phyloP scores from a whole-genome alignment of 2,888 invertebrate genomes.

The Antheraea assamensis region DNA sequence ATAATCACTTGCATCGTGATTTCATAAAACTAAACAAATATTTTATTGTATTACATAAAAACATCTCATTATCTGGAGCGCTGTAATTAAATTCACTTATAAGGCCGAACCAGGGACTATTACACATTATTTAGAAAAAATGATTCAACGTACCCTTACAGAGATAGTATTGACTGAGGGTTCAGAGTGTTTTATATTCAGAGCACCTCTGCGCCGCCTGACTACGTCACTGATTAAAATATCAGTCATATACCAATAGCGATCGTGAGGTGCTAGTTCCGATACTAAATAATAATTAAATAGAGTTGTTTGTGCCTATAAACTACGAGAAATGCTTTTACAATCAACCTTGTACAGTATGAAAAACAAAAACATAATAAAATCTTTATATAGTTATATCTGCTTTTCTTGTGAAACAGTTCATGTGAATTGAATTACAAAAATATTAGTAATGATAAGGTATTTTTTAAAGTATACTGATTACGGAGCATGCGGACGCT shows the following conservation, averaged over 20 bases:
- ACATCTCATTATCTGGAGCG: no score
- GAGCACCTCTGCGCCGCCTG: neutral
- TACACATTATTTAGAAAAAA: neutral
- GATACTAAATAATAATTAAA: constrained; percentile 50
- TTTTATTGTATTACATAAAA: no score
- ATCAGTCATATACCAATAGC: constrained; percentile 69
- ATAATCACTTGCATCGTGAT: no score
- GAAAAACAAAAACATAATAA: neutral
- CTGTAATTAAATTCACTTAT: no score
- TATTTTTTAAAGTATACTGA: no score
- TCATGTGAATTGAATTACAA: no score
- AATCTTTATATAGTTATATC: neutral
- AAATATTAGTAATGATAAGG: no score
- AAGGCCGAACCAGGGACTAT: no score
- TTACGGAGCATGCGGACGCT: no score
- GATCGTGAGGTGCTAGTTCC: constrained; percentile 59
- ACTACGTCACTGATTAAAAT: constrained; percentile 42
- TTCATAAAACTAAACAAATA: no score
- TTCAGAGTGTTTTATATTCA: neutral
- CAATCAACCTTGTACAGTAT: neutral
- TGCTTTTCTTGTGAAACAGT: no score
- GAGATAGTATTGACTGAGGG: neutral
- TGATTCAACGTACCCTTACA: neutral
- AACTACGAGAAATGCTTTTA: constrained; percentile 28
- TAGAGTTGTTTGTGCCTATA: constrained; percentile 53